phyloP scores from a whole-genome alignment of 2,797 vertebrate species.

The Australoheros facetus region DNA sequence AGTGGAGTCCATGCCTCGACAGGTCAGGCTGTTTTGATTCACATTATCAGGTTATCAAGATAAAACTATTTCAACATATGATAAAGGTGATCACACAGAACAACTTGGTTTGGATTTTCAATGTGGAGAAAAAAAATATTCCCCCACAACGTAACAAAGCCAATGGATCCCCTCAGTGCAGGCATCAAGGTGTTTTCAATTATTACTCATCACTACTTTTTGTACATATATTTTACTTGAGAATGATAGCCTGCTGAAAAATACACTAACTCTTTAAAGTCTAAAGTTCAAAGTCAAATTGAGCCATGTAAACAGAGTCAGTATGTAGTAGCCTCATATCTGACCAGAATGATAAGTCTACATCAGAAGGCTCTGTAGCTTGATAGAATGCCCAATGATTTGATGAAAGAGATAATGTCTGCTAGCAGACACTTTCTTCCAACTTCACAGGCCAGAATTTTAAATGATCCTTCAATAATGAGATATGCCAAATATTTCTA shows the following conservation, averaged over 20 bases:
- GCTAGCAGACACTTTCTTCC: background rate
- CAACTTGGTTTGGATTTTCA: too few relatives aligned
- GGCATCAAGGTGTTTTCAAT: background rate
- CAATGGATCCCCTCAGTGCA: background rate
- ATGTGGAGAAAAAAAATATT: background rate
- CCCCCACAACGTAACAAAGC: background rate
- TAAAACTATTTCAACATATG: too few relatives aligned
- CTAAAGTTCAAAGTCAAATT: constrained; percentile 9
- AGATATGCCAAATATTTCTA: background rate
- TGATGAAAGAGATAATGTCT: constrained; percentile 1
- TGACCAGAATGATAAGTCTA: constrained; percentile 11
- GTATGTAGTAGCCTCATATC: background rate
- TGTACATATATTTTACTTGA: background rate
- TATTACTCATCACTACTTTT: background rate
- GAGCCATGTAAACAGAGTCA: background rate
- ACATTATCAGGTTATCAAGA: too few relatives aligned
- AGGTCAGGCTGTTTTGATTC: too few relatives aligned
- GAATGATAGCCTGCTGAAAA: background rate
- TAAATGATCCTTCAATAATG: background rate
- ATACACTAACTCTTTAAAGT: background rate
- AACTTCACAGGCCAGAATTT: background rate
- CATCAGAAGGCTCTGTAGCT: background rate
- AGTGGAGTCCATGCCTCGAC: too few relatives aligned
- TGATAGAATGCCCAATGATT: background rate
- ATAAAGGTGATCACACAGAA: too few relatives aligned